Base-by-base conservation (phyloP, 2,797 vertebrate genomes). In the Crenuchus spilurus region DNA sequence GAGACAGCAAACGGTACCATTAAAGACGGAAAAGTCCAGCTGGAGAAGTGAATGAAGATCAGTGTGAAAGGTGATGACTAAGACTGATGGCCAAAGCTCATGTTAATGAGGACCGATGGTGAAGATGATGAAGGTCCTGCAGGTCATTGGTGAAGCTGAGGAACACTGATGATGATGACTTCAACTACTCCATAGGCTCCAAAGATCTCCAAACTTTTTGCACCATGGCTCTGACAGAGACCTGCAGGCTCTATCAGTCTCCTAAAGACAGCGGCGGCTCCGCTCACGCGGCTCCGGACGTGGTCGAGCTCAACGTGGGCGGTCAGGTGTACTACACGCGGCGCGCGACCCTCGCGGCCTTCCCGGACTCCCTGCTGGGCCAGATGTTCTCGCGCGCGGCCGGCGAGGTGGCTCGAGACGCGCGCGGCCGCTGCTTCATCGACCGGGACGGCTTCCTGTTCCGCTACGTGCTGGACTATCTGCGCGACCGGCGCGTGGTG, bases 311-410 rank as follows among this genome's bases (percentile, higher is more conserved):
- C 33, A 99, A 99, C 24, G 98, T 99, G 62, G 98, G 98, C 0
- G 98, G 98, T 68, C 98, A 99, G 92, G 97, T 99, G 82, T 99
- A 99, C 85, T 99, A 98, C 82, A 99, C 98, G 66, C 96, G 96
- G 60, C 92, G 94, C 72, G 92, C 93, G 80, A 99, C 98, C 57
- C 87, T 99, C 83, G 92, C 93, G 6, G 94, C 95, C 89, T 92
- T 96, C 83, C 95, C 97, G 35, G 96, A 96, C 87, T 98, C 97
- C 46, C 82, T 98, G 76, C 92, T 99, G 60, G 97, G 96, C 80
- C 98, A 95, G 90, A 95, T 98, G 89, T 99, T 99, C 87, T 95
- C 95, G 77, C 96, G 94, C 49, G 91, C 88, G 0, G 90, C 93
- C 65, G 95, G 94, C 0, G 97, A 98, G 77, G 83, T 98, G 85